A percentile compares a stretch with the other conserved stretches of the same genome.
phyloP scores from a whole-genome alignment of 2,888 invertebrate genomes.

The Cryptosula pallasiana region DNA sequence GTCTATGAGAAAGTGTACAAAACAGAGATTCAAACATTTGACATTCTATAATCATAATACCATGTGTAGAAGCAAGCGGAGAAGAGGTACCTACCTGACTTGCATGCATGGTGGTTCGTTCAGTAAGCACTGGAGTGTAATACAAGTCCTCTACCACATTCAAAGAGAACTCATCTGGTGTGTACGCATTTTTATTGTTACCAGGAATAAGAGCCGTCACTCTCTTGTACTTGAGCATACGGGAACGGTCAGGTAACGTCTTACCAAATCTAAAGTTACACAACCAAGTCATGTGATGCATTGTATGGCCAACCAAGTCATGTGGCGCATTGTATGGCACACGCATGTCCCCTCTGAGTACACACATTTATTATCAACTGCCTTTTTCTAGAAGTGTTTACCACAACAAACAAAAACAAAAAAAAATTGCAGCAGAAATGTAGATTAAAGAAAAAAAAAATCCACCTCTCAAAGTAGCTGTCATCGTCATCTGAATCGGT shows the following conservation, averaged over 20 bases:
- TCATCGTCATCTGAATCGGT: constrained; percentile 25
- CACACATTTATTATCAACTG: no score
- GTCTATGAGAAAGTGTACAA: no score
- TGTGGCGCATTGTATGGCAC: no score
- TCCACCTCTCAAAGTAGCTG: constrained; percentile 10
- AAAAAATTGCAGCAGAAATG: no score
- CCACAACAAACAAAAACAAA: no score
- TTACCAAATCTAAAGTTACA: constrained; percentile 7
- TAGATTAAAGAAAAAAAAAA: no score
- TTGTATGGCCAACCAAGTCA: no score
- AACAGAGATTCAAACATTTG: no score
- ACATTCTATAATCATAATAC: no score
- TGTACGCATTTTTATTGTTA: constrained; percentile 25
- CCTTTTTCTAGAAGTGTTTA: no score
- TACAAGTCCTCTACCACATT: constrained; percentile 26
- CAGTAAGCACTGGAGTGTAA: constrained; percentile 25
- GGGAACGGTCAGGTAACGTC: constrained; percentile 21
- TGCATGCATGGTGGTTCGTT: constrained; percentile 31
- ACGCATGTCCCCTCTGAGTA: no score
- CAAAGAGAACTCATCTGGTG: constrained; percentile 24
- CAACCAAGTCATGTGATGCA: no score
- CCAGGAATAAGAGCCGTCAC: constrained; percentile 23
- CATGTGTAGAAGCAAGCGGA: background rate
- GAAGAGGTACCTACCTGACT: constrained; percentile 26
- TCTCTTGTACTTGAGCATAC: constrained; percentile 25